Base-by-base conservation (phyloP, 2,113 vertebrate species). In the Desmodus rotundus region DNA sequence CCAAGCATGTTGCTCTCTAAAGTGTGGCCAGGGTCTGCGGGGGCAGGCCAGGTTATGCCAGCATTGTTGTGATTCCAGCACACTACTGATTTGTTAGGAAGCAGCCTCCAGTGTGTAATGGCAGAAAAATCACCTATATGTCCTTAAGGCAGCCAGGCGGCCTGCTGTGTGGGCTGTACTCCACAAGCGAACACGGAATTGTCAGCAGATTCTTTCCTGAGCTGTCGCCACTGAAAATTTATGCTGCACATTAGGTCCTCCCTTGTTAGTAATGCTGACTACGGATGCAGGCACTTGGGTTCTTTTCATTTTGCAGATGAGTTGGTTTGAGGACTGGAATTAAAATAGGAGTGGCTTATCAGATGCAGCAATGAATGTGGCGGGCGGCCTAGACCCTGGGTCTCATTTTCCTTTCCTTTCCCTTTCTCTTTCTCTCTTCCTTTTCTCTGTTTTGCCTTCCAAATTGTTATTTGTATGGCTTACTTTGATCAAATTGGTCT, bases 261-360 rank as follows among this genome's bases (percentile, higher is more conserved):
- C 93, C 96, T 96, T 77, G 89, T 91, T 96, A 74, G 82, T n/a
- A 20, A 58, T 17, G 73, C 86, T 77, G 89, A 78, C 33, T 38
- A 0, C 24, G 28, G 78, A 73, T 22, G 61, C 54, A 15, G 82
- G 73, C 67, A 0, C 61, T 96, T 88, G 86, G 89, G 73, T 91
- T 58, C 77, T 83, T 85, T 43, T 97, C 73, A 68, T 96, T 97
- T 97, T 91, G 89, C 93, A 96, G 92, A 87, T 87, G 96, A 93
- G 83, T 73, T 91, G 93, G 72, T 97, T 94, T 91, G 92, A 96
- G 96, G 93, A 50, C 92, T 76, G 85, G 92, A 89, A 87, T 95
- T 68, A 83, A 96, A 94, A 89, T 77, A 22, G 0, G 38, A 74
- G 61, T 56, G 61, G 81, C 36, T 95, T 76, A 76, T 93, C 86